Percentiles rank a stretch among this genome's conserved stretches.
Conservation (phyloP, 2,888 invertebrate species). For the Leptinotarsa rubiginosa region DNA sequence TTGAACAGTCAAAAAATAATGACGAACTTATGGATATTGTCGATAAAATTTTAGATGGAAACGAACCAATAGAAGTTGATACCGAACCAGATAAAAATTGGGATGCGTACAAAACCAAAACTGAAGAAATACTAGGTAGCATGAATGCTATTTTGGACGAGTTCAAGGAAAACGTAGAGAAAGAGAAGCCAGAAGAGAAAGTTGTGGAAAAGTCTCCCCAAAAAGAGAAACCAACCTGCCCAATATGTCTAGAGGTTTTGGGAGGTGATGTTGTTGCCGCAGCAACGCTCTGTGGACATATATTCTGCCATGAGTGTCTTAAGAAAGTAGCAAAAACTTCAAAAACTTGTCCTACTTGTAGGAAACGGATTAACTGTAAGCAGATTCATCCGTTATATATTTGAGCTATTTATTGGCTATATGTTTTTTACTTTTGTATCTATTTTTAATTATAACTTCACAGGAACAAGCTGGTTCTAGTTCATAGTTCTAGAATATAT, state of each 20-base stretch:
- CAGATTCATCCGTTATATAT: constrained; percentile 36
- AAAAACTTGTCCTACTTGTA: constrained; percentile 35
- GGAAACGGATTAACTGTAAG: constrained; percentile 30
- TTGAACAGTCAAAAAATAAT: background rate
- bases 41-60: constrained; percentile 27
- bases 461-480: no score
- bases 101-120: constrained; percentile 29
- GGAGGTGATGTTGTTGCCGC: constrained; percentile 25
- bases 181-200: constrained; percentile 16
- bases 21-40: constrained; percentile 34
- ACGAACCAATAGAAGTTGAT: constrained; percentile 20
- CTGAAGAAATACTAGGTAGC: constrained; percentile 35
- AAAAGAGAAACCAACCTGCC: constrained; percentile 34
- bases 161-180: constrained; percentile 12
- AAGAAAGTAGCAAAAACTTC: constrained; percentile 24
- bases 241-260: constrained; percentile 31
- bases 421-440: background rate
- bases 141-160: constrained; percentile 27
- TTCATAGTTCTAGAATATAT: no score
- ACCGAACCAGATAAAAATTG: constrained; percentile 28
- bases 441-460: background rate
- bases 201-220: constrained; percentile 18
- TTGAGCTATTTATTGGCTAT: constrained; percentile 8
- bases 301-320: constrained; percentile 34
- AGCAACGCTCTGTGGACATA: constrained; percentile 35